Percentiles rank a stretch among this genome's conserved stretches.
Conservation (phyloP, 2,113 vertebrate species). For the Emydura subglobosa region DNA sequence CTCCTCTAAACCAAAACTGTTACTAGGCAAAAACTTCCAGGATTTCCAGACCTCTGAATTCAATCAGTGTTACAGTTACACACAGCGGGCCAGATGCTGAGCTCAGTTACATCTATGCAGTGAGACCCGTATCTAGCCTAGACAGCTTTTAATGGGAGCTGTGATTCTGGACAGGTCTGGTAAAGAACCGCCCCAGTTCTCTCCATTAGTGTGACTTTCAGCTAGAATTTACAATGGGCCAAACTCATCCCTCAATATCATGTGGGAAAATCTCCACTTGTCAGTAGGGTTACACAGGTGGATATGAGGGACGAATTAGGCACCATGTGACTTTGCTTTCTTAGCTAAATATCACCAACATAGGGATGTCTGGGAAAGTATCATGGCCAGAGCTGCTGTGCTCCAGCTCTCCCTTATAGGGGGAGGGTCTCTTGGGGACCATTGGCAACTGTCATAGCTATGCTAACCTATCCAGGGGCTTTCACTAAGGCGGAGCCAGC, state of each 20-base stretch:
- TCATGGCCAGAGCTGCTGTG: background rate
- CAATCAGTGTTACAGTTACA: background rate
- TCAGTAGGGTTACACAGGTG: background rate
- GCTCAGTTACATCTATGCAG: background rate
- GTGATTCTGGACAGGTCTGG: background rate
- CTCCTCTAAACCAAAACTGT: background rate
- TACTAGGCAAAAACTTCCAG: constrained; percentile 17
- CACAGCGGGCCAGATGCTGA: background rate
- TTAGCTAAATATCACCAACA: too few species aligned
- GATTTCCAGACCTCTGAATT: background rate
- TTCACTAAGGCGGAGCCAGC: background rate
- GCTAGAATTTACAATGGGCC: background rate
- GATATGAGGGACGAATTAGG: rapidly evolving
- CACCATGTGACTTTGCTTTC: background rate
- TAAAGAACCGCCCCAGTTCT: background rate
- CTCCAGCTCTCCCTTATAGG: background rate
- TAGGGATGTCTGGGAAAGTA: rapidly evolving
- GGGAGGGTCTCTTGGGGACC: background rate
- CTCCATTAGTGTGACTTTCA: background rate
- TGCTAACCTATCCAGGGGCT: background rate
- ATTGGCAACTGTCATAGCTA: background rate
- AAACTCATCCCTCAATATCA: background rate
- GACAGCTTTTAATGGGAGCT: rapidly evolving
- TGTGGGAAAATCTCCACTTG: background rate
- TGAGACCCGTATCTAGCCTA: background rate